Conservation (phyloP, 2,888 invertebrate species). For the Caenorhabditis sulstoni region DNA sequence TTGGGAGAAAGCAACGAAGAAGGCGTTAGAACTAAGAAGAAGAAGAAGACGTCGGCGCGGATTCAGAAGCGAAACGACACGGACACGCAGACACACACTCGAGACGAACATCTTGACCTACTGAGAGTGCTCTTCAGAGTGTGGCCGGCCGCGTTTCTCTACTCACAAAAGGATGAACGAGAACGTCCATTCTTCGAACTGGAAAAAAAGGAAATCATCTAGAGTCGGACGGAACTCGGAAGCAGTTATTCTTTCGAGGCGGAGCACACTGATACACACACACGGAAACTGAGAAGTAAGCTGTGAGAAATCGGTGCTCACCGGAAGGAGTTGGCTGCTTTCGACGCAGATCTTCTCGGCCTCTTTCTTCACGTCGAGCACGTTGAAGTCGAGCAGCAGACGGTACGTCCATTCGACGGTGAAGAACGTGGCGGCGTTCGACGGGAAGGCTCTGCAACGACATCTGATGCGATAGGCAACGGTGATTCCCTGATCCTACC, state of each 20-base stretch:
- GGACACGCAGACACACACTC: not conserved
- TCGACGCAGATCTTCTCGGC: conserved; percentile 34
- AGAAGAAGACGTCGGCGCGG: not conserved
- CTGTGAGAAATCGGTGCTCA: conserved; percentile 10
- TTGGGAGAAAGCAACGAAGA: conserved; percentile 4
- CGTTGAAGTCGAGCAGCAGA: conserved; percentile 70
- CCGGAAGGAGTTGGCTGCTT: conserved; percentile 28
- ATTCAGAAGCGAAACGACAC: conserved; percentile 2
- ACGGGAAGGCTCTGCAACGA: conserved; percentile 93
- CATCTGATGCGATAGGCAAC: too few species aligned
- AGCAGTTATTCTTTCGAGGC: conserved; percentile 1
- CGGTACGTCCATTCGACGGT: conserved; percentile 84
- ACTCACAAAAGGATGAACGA: conserved; percentile 33
- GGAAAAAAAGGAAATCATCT: conserved; percentile 17
- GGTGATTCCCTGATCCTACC: too few species aligned
- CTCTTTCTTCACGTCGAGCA: conserved; percentile 53
- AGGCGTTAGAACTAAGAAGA: conserved; percentile 25
- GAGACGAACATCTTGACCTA: conserved; percentile 20
- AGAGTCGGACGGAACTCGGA: not conserved
- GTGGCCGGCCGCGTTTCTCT: conserved; percentile 18
- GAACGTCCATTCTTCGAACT: conserved; percentile 37
- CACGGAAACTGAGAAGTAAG: conserved; percentile 1
- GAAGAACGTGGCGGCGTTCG: conserved; percentile 93
- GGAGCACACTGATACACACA: not conserved
- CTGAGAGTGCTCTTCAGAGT: conserved; percentile 7